phyloP scores from a whole-genome alignment of 2,797 vertebrate genomes.

The Nannoperca australis region DNA sequence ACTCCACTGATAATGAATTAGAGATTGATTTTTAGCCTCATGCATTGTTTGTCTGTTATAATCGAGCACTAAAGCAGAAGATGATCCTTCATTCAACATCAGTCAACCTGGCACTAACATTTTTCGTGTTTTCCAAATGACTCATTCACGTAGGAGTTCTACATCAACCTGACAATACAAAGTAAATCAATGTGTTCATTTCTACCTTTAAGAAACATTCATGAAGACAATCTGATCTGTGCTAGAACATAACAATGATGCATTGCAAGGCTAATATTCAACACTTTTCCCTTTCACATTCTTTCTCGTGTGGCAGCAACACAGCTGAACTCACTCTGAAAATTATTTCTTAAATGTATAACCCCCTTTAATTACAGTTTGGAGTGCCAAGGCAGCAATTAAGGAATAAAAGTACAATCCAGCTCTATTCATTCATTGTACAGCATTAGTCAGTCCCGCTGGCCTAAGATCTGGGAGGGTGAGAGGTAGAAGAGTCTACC shows the following conservation, averaged over 20 bases:
- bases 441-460: conserved; percentile 32
- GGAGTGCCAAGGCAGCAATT: conserved; percentile 52
- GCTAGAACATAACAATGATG: neutral
- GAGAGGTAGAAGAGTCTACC: conserved; percentile 1
- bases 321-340: conserved; percentile 35
- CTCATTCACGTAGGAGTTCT: neutral
- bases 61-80: conserved; percentile 14
- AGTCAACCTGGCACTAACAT: conserved; percentile 20
- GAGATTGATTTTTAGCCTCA: conserved; percentile 37
- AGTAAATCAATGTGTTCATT: neutral
- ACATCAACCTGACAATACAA: conserved; percentile 7
- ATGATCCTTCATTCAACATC: conserved; percentile 19
- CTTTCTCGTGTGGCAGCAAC: conserved; percentile 12
- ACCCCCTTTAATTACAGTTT: conserved; percentile 54
- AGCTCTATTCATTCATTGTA: conserved; percentile 46
- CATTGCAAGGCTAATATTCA: neutral
- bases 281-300: conserved; percentile 2
- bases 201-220: neutral
- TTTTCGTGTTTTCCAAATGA: conserved; percentile 22
- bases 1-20: conserved; percentile 37
- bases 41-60: conserved; percentile 27
- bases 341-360: conserved; percentile 20
- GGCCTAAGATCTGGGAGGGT: conserved; percentile 4
- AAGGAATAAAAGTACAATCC: conserved; percentile 53
- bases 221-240: neutral